These are phyloP conservation scores for Phengaris alcon DNA, from an alignment of 2,888 invertebrate genomes.

Conservation along the genomic window DNA sequence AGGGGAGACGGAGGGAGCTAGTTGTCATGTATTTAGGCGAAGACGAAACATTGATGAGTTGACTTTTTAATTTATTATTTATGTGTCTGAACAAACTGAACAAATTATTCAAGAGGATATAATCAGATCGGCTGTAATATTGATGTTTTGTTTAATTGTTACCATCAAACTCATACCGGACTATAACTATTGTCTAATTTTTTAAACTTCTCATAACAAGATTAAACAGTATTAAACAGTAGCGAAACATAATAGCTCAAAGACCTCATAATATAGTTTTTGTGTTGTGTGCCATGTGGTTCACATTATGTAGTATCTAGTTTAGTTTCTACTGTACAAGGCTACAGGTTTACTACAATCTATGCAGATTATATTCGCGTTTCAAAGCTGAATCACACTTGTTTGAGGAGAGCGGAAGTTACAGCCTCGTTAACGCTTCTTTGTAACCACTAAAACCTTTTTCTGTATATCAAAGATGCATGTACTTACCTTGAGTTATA, in stretches of 20 bases:
- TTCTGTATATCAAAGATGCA: neutral
- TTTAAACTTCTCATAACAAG: neutral
- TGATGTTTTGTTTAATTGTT: neutral
- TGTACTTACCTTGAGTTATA: neutral
- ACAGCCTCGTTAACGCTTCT: neutral
- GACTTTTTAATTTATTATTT: conserved; percentile 68
- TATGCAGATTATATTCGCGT: neutral
- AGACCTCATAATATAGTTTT: conserved; percentile 7
- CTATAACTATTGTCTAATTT: neutral
- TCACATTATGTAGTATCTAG: neutral
- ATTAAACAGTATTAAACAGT: neutral
- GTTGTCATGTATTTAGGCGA: conserved; percentile 78
- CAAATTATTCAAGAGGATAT: neutral
- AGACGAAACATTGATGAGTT: conserved; percentile 73
- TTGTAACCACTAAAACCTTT: neutral
- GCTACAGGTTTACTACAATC: neutral
- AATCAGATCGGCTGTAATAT: neutral
- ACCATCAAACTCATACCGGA: neutral
- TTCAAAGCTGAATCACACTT: conserved; percentile 4
- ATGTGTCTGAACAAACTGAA: conserved; percentile 19
- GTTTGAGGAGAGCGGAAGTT: neutral
- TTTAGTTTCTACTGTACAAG: neutral
- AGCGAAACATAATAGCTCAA: neutral
- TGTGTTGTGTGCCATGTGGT: neutral
- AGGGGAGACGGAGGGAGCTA: conserved; percentile 73